Evolutionary conservation across 2,888 invertebrate species (phyloP).

Genomic region (Caenorhabditis panamensis): DNA sequence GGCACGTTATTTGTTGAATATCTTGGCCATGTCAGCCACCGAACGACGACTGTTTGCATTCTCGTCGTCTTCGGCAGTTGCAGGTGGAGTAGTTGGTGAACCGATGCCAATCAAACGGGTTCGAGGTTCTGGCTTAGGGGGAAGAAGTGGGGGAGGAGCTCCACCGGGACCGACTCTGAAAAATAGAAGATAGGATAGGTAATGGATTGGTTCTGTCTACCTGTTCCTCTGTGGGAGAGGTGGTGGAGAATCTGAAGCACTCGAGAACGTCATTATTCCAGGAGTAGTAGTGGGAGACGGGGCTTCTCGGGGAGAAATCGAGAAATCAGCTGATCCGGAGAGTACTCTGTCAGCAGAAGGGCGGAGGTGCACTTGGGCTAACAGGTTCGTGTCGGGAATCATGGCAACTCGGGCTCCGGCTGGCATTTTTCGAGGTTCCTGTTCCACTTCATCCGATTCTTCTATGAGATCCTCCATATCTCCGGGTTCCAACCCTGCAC

Average conservation of each 20-base stretch:
- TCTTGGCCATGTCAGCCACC: constrained; percentile 75
- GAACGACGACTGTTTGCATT: constrained; percentile 70
- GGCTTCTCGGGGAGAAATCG: constrained; percentile 42
- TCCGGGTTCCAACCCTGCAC: constrained; percentile 34
- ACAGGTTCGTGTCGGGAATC: constrained; percentile 64
- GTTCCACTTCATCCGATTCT: constrained; percentile 41
- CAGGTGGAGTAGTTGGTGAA: constrained; percentile 42
- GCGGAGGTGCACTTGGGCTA: constrained; percentile 56
- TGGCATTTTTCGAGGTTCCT: constrained; percentile 25
- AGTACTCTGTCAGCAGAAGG: constrained; percentile 55
- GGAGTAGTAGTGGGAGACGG: constrained; percentile 44
- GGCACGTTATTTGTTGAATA: constrained; percentile 62
- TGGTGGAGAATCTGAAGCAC: constrained; percentile 60
- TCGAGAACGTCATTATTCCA: constrained; percentile 11
- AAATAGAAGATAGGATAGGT: neutral
- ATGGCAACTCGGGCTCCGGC: constrained; percentile 56
- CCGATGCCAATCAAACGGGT: constrained; percentile 31
- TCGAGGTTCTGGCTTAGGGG: constrained; percentile 69
- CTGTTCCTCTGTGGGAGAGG: constrained; percentile 62
- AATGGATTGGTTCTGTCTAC: constrained; percentile 29
- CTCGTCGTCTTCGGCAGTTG: constrained; percentile 65
- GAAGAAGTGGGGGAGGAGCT: constrained; percentile 63
- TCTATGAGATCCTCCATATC: constrained; percentile 43
- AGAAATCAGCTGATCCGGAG: constrained; percentile 29
- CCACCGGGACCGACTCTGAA: constrained; percentile 56